phyloP scores from a whole-genome alignment of 2,888 invertebrate species.

The Strigamia maritima region DNA sequence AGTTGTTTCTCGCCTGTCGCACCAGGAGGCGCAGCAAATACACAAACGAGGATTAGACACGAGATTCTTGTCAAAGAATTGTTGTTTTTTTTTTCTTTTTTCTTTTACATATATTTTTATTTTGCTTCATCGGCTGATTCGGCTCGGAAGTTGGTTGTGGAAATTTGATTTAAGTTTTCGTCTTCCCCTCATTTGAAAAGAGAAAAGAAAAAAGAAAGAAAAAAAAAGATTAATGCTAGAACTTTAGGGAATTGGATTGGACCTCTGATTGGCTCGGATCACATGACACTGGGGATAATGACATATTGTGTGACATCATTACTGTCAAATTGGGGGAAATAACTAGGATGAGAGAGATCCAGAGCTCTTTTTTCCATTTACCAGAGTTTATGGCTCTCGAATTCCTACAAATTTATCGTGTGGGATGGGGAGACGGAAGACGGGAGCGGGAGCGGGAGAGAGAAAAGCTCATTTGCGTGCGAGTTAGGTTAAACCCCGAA shows the following conservation, averaged over 20 bases:
- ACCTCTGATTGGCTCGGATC: constrained; percentile 19
- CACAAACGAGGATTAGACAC: constrained; percentile 29
- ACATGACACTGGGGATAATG: constrained; percentile 28
- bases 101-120: too few species aligned
- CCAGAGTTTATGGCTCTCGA: background rate
- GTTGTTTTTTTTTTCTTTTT: background rate
- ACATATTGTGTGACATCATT: constrained; percentile 34
- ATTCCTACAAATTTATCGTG: background rate
- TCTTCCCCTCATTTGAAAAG: too few species aligned
- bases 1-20: constrained; percentile 22
- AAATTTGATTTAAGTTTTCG: too few species aligned
- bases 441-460: too few species aligned
- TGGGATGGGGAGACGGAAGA: too few species aligned
- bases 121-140: too few species aligned
- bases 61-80: background rate
- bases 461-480: background rate
- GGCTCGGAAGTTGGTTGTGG: too few species aligned
- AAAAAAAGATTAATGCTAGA: constrained; percentile 1
- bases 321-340: constrained; percentile 30
- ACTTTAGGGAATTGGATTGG: background rate
- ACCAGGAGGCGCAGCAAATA: constrained; percentile 30
- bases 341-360: constrained; percentile 6
- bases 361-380: background rate
- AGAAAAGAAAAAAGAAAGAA: background rate
- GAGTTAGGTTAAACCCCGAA: background rate